Evolutionary conservation across 2,113 vertebrate species (phyloP).

Genomic region (Alectura lathami): DNA sequence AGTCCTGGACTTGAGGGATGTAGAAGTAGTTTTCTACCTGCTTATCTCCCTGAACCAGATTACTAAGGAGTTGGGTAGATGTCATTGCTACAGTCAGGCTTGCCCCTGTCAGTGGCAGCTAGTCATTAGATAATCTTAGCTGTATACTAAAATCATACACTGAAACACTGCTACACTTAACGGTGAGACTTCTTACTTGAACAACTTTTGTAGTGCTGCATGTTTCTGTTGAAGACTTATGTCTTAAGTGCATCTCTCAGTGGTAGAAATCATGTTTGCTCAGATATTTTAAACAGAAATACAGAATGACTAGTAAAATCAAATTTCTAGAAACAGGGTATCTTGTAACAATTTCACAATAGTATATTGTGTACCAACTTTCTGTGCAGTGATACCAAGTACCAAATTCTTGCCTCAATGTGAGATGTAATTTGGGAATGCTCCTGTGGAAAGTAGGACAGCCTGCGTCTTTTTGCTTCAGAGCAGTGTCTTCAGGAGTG

Average conservation of each 20-base stretch:
- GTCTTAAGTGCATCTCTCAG: neutral
- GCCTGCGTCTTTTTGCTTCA: neutral
- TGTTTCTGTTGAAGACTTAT: neutral
- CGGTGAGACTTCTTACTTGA: neutral
- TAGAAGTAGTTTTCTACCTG: neutral
- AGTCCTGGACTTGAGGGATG: neutral
- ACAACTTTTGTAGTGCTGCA: neutral
- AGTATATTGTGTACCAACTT: neutral
- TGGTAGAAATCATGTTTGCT: neutral
- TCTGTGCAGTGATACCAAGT: neutral
- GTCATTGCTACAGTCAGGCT: neutral
- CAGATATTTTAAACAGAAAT: neutral
- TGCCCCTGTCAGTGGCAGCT: neutral
- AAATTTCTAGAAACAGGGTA: neutral
- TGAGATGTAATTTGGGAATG: neutral
- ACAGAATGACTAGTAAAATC: neutral
- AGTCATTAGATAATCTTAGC: neutral
- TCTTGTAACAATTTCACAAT: neutral
- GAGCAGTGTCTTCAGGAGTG: conserved; percentile 1
- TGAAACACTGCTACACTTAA: neutral
- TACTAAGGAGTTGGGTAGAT: neutral
- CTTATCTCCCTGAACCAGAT: neutral
- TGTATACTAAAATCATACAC: neutral
- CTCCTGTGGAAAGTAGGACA: conserved; percentile 6
- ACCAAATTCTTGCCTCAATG: neutral